A percentile compares a stretch with the other conserved stretches of the same genome.
phyloP scores from a whole-genome alignment of 2,888 invertebrate genomes.

The Ametastegia equiseti region DNA sequence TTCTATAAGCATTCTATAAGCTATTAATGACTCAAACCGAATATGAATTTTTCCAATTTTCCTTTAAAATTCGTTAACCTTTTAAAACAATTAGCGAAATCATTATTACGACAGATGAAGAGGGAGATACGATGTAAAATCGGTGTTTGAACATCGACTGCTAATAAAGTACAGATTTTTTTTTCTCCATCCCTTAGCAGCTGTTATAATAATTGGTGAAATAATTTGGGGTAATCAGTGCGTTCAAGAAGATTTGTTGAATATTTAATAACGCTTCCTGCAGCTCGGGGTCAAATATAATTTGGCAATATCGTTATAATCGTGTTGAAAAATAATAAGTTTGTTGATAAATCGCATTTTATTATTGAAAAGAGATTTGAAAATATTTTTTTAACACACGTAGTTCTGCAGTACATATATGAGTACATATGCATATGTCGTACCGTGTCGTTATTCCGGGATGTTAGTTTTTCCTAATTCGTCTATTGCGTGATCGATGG shows the following conservation, averaged over 20 bases:
- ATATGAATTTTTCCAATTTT: too few relatives aligned
- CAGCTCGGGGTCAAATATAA: not conserved
- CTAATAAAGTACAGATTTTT: not conserved
- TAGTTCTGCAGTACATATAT: not conserved
- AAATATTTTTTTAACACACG: not conserved
- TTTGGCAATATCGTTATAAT: not conserved
- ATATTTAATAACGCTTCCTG: not conserved
- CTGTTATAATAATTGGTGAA: not conserved
- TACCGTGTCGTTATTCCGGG: too few relatives aligned
- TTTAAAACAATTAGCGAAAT: too few relatives aligned
- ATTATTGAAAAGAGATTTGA: not conserved
- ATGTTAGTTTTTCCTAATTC: not conserved
- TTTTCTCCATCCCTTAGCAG: too few relatives aligned
- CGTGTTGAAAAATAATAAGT: not conserved
- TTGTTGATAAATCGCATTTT: not conserved
- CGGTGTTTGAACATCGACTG: not conserved
- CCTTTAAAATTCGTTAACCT: too few relatives aligned
- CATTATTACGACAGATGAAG: too few relatives aligned
- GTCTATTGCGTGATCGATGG: conserved; percentile 9
- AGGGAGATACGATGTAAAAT: too few relatives aligned
- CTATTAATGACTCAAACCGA: too few relatives aligned
- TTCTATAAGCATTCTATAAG: not conserved
- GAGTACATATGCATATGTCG: too few relatives aligned
- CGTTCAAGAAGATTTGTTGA: not conserved
- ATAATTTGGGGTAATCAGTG: not conserved